Conservation (phyloP, 2,797 vertebrate genomes). For the Chelidonichthys spinosus region DNA sequence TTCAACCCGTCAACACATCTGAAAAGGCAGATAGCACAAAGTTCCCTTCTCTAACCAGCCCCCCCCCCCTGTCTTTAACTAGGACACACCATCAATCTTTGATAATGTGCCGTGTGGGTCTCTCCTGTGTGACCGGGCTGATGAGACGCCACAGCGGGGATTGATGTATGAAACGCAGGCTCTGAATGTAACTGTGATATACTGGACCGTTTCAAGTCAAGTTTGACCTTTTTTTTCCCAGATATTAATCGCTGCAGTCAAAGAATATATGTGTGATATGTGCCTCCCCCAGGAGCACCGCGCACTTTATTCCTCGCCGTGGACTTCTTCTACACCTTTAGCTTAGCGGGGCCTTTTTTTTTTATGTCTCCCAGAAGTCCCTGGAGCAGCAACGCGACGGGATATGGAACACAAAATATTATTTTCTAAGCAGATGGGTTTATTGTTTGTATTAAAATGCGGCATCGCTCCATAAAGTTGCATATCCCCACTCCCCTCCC, state of each 20-base stretch:
- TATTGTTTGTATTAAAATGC: slow-evolving; percentile 83
- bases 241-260: slow-evolving; percentile 84
- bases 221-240: slow-evolving; percentile 83
- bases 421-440: slow-evolving; percentile 79
- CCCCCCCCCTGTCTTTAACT: slow-evolving; percentile 74
- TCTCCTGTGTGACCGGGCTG: slow-evolving; percentile 79
- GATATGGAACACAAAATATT: slow-evolving; percentile 76
- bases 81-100: slow-evolving; percentile 85
- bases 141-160: slow-evolving; percentile 78
- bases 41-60: slow-evolving; percentile 46
- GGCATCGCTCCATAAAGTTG: slow-evolving; percentile 74
- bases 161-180: slow-evolving; percentile 82
- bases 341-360: slow-evolving; percentile 40
- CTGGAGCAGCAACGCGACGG: slow-evolving; percentile 69
- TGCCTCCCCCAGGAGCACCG: slow-evolving; percentile 73
- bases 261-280: slow-evolving; percentile 82
- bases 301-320: slow-evolving; percentile 71
- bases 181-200: slow-evolving; percentile 83
- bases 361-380: slow-evolving; percentile 62
- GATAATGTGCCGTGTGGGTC: slow-evolving; percentile 76
- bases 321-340: slow-evolving; percentile 71
- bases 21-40: slow-evolving; percentile 46
- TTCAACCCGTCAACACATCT: slow-evolving; percentile 30
- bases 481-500: slow-evolving; percentile 27
- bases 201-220: slow-evolving; percentile 82